Conservation (phyloP, 2,113 vertebrate species). For the Notothenia coriiceps region DNA sequence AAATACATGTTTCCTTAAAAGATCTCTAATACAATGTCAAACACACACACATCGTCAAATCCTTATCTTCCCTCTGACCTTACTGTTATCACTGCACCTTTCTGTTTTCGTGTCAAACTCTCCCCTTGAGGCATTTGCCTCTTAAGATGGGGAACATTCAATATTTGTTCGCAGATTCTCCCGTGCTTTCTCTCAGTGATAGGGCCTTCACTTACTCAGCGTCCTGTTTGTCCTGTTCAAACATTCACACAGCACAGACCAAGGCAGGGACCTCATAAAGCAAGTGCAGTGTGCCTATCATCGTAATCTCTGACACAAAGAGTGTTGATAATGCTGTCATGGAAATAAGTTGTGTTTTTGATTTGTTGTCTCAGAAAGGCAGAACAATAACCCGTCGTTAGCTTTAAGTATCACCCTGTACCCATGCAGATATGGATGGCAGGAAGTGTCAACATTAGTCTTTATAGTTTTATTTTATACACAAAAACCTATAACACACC, state of each 20-base stretch:
- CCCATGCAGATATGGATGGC: background rate
- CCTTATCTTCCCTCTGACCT: constrained; percentile 31
- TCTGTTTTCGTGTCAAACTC: background rate
- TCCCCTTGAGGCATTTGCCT: constrained; percentile 47
- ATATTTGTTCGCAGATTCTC: constrained; percentile 69
- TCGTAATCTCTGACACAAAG: constrained; percentile 38
- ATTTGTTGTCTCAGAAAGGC: constrained; percentile 9
- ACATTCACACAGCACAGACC: constrained; percentile 38
- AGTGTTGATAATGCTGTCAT: constrained; percentile 49
- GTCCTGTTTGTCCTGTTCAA: constrained; percentile 52
- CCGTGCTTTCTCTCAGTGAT: constrained; percentile 46
- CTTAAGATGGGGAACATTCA: constrained; percentile 66
- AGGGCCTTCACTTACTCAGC: constrained; percentile 22
- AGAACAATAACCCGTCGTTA: background rate
- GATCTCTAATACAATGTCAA: constrained; percentile 21
- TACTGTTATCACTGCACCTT: constrained; percentile 33
- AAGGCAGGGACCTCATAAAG: constrained; percentile 6
- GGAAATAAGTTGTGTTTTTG: constrained; percentile 30
- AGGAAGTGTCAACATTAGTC: too few species aligned
- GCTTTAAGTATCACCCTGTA: background rate
- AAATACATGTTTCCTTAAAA: constrained; percentile 25
- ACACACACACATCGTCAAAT: background rate
- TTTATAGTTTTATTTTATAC: too few species aligned
- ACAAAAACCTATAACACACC: too few species aligned
- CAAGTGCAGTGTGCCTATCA: constrained; percentile 23